Evolutionary conservation across 1,140 invertebrate genomes (phyloP), one percentile per base, ranked within the genome.

Genomic region (Pseudomyrmex dendroicus): DNA sequence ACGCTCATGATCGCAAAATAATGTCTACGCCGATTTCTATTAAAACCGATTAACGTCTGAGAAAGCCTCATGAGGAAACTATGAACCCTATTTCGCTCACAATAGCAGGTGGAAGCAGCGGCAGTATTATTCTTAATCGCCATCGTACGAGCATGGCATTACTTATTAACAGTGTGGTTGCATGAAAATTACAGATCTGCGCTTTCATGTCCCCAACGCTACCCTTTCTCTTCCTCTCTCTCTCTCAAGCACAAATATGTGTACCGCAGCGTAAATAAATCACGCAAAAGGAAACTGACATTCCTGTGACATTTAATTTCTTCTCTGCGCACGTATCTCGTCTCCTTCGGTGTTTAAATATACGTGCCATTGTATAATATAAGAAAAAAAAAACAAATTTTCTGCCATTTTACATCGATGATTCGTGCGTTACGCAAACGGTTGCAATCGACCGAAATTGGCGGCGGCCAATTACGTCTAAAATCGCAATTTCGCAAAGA

Each of bases 121-220:
- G 44, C 56, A 12, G 20, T 66, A 44, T 78, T 78, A 70, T 70
- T 78, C 52, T 78, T 78, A 46, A 68, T 20, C 54, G 52, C 17
- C 52, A 57, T 50, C 66, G 22, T 59, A 59, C n/a, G 10, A 59
- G 50, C 64, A 48, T 72, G 20, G 12, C 54, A n/a, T 80, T 80
- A 80, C 54, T 50, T 80, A 80, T 80, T 80, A 59, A 70, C 20
- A 35, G 13, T 35, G 22, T 7, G 52, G 13, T 64, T 25, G 56
- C 54, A 78, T 44, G 54, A 25, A 80, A 72, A 22, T 54, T 17
- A 68, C 64, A 57, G 48, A 20, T 35, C 54, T 20, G 17, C 8
- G 73, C 61, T 59, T 78, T 56, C 74, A 17, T n/a, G 35, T 20
- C 46, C n/a, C 20, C 15, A 35, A 35, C 35, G 35, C 5, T 35